Percentiles rank a stretch among this genome's conserved stretches.
Conservation (phyloP, 2,888 invertebrate genomes). For the Priocnemis perturbator region DNA sequence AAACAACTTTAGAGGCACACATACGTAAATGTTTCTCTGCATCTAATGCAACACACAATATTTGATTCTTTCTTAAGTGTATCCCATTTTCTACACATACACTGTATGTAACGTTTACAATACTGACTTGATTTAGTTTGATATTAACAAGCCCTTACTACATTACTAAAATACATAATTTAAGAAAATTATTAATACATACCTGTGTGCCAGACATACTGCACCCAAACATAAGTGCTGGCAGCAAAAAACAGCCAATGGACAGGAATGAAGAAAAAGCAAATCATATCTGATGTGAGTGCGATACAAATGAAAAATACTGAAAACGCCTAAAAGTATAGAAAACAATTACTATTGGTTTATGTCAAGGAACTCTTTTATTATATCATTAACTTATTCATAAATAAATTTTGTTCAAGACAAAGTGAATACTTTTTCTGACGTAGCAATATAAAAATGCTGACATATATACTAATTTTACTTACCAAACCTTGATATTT, state of each 20-base stretch:
- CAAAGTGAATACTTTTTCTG: neutral
- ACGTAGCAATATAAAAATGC: neutral
- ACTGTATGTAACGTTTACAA: too few species aligned
- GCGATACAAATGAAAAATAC: constrained; percentile 98
- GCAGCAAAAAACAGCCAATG: constrained; percentile 98
- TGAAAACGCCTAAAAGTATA: constrained; percentile 90
- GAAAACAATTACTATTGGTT: constrained; percentile 25
- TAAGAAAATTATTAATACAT: constrained; percentile 54
- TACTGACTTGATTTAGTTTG: too few species aligned
- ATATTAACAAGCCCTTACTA: too few species aligned
- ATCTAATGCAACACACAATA: too few species aligned
- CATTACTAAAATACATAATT: neutral
- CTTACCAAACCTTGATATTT: constrained; percentile 98
- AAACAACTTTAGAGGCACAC: too few species aligned
- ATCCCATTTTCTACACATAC: too few species aligned
- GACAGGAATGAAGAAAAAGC: constrained; percentile 98
- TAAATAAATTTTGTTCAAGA: neutral
- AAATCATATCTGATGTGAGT: constrained; percentile 98
- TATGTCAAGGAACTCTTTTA: neutral
- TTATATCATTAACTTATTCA: neutral
- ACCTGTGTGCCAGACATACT: constrained; percentile 99
- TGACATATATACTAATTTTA: constrained; percentile 52
- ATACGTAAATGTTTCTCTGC: too few species aligned
- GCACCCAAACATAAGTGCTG: constrained; percentile 99
- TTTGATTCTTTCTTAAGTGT: too few species aligned